phyloP scores from a whole-genome alignment of 1,140 invertebrate species.

The Phymastichus coffea region DNA sequence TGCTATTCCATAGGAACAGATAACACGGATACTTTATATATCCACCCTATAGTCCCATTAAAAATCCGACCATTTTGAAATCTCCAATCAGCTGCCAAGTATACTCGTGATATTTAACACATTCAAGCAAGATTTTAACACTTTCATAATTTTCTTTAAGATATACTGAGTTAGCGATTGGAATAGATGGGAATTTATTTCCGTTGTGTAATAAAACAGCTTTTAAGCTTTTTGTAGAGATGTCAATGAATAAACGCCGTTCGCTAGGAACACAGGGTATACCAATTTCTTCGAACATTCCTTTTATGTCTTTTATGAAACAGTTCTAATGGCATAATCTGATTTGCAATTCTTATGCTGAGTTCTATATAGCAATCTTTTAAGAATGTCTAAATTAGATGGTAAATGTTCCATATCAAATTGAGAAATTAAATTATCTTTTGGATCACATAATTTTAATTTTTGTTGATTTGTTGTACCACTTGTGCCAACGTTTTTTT shows the following conservation, averaged over 20 bases:
- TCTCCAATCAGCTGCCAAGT: slow-evolving; percentile 44
- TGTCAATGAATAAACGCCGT: slow-evolving; percentile 43
- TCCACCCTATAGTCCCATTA: slow-evolving; percentile 47
- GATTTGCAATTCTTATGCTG: too few relatives aligned
- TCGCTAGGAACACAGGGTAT: slow-evolving; percentile 1
- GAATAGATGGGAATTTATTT: slow-evolving; percentile 41
- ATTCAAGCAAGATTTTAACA: slow-evolving; percentile 31
- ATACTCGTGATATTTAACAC: slow-evolving; percentile 27
- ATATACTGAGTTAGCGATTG: slow-evolving; percentile 38
- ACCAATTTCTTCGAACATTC: slow-evolving; percentile 15
- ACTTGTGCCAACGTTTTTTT: too few relatives aligned
- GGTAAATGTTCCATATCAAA: too few relatives aligned
- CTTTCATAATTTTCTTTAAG: slow-evolving; percentile 43
- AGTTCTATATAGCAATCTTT: too few relatives aligned
- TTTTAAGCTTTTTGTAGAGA: slow-evolving; percentile 40
- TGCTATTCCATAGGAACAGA: slow-evolving; percentile 53
- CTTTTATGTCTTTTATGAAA: too few relatives aligned
- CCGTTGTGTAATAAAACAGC: slow-evolving; percentile 44
- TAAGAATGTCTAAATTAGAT: too few relatives aligned
- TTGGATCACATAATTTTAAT: too few relatives aligned
- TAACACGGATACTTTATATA: slow-evolving; percentile 52
- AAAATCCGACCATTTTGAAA: slow-evolving; percentile 46
- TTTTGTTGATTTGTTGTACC: too few relatives aligned
- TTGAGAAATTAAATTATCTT: too few relatives aligned
- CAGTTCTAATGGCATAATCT: too few relatives aligned